Evolutionary conservation across 2,797 vertebrate genomes (phyloP).

Genomic region (Muraenolepis orangiensis): DNA sequence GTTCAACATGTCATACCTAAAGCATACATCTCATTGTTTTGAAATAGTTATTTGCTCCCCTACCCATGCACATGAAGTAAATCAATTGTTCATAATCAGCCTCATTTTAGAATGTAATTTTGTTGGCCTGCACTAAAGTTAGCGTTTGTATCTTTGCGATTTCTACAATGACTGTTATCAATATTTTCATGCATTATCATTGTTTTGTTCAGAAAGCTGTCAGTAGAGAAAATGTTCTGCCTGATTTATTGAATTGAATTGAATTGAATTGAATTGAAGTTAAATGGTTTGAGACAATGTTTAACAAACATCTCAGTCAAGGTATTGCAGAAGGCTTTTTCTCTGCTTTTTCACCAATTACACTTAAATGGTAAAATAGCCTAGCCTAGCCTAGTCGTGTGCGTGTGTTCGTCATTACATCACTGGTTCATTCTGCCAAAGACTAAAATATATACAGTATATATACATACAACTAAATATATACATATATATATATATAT

Average conservation of each 20-base stretch:
- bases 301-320: neutral
- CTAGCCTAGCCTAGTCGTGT: neutral
- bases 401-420: neutral
- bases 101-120: neutral
- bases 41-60: neutral
- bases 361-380: neutral
- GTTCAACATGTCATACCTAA: neutral
- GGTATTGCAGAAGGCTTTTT: slow-evolving; percentile 3
- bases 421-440: slow-evolving; percentile 44
- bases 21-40: neutral
- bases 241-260: too few species aligned
- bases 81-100: neutral
- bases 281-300: neutral
- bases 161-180: slow-evolving; percentile 53
- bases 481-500: neutral
- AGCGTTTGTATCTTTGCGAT: slow-evolving; percentile 30
- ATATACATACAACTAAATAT: neutral
- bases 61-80: neutral
- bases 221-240: slow-evolving; percentile 5
- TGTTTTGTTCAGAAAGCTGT: slow-evolving; percentile 21
- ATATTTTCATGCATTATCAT: slow-evolving; percentile 11
- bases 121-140: slow-evolving; percentile 41
- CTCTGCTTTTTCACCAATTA: neutral
- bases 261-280: too few species aligned
- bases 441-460: slow-evolving; percentile 13